Evolutionary conservation across 2,888 invertebrate species (phyloP).

Genomic region (Chorisops tibialis): DNA sequence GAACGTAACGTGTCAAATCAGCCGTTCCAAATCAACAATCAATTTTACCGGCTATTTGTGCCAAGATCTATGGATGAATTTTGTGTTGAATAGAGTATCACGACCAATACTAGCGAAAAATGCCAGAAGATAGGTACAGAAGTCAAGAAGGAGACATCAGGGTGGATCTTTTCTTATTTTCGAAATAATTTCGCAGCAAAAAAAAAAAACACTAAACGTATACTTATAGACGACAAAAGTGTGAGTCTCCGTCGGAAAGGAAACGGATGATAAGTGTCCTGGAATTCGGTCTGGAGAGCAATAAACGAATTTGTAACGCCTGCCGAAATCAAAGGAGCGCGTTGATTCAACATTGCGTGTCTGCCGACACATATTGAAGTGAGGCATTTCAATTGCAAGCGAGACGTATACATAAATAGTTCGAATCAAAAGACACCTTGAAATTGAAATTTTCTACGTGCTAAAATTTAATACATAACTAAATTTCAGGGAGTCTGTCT

Average conservation of each 20-base stretch:
- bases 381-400: not conserved
- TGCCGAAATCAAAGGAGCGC: constrained; percentile 1
- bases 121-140: no score
- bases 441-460: constrained; percentile 9
- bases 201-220: not conserved
- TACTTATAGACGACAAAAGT: not conserved
- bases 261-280: not conserved
- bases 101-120: no score
- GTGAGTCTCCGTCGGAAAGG: not conserved
- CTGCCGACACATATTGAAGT: not conserved
- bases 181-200: not conserved
- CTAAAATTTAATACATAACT: no score
- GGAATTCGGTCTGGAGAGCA: not conserved
- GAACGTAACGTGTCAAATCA: constrained; percentile 23
- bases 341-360: not conserved
- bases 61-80: constrained; percentile 22
- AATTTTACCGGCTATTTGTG: constrained; percentile 21
- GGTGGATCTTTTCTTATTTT: not conserved
- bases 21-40: constrained; percentile 23
- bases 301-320: constrained; percentile 6
- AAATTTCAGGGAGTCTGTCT: no score
- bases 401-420: constrained; percentile 9
- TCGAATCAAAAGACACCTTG: constrained; percentile 9
- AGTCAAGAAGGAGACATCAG: no score
- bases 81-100: not conserved